Conservation (phyloP, 1,140 invertebrate species). For the Planococcus citri region DNA sequence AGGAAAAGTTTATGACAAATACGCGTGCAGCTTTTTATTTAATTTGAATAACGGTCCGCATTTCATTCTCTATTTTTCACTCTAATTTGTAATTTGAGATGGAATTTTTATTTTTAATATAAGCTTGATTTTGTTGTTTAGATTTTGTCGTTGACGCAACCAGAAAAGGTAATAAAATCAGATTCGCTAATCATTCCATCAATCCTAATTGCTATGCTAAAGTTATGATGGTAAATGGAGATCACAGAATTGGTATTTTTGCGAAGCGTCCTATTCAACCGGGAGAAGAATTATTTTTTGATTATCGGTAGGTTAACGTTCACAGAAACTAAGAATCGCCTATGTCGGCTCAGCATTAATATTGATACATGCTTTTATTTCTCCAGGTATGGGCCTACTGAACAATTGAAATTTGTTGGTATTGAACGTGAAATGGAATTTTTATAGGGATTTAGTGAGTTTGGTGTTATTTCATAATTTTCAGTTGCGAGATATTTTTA, state of each 20-base stretch:
- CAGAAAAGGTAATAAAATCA: slow-evolving; percentile 96
- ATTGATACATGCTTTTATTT: slow-evolving; percentile 24
- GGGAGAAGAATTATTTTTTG: slow-evolving; percentile 93
- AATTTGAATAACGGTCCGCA: slow-evolving; percentile 85
- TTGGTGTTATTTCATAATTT: too few species aligned
- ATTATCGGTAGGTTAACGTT: slow-evolving; percentile 54
- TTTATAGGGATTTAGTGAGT: not conserved
- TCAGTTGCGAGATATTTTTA: too few species aligned
- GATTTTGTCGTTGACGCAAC: slow-evolving; percentile 99
- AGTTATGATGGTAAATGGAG: slow-evolving; percentile 99
- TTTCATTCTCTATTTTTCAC: not conserved
- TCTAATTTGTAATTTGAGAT: not conserved
- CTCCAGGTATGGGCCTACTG: slow-evolving; percentile 87
- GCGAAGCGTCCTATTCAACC: slow-evolving; percentile 92
- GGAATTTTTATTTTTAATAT: not conserved
- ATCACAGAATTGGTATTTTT: slow-evolving; percentile 98
- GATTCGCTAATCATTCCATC: slow-evolving; percentile 98
- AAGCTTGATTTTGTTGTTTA: slow-evolving; percentile 32
- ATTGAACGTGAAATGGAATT: slow-evolving; percentile 92
- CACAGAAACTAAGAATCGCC: not conserved
- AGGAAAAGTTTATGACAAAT: slow-evolving; percentile 99
- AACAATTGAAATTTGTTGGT: slow-evolving; percentile 94
- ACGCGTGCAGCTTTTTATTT: slow-evolving; percentile 98
- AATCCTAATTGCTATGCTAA: slow-evolving; percentile 99
- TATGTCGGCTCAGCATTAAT: not conserved